Base-by-base conservation (phyloP, 2,113 vertebrate genomes). In the Corythoichthys intestinalis region DNA sequence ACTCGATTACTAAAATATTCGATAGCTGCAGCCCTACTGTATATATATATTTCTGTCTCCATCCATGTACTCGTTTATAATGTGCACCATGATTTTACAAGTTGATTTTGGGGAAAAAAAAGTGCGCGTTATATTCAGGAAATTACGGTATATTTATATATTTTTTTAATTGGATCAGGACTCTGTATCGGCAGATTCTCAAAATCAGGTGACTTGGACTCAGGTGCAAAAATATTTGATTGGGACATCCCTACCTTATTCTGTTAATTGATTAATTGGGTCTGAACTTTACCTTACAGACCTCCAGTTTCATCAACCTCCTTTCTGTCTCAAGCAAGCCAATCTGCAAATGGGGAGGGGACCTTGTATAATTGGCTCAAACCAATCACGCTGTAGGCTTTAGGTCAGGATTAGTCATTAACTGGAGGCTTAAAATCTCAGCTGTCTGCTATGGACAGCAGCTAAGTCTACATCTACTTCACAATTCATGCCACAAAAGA, bases 361-460 rank as follows among this genome's bases (percentile, higher is more conserved):
- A 65, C 66, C 15, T 62, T 1, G 73, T 64, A 67, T 83, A 85
- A 88, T 87, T 88, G 75, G 85, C 73, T 70, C 11, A 20, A 72
- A 71, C 85, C 86, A 87, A 88, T 88, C 83, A 71, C 7, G 53
- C 71, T 72, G 67, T 61, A 78, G 71, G 79, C 68, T 79, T 82
- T 81, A 86, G 58, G 59, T 66, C 74, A 49, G 80, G 86, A 87
- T 90, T 90, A 89, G 73, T 69, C 71, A 79, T 86, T 84, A 83
- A 72, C 69, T 41, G 59, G 62, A 48, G 71, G 77, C 73, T 72
- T 88, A 85, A 84, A 76, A 79, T 79, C 77, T 87, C 78, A 84
- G 83, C 78, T 82, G 85, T 73, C 71, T 52, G 66, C 71, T 67
- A 65, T 56, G 75, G 79, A 85, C 78, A 77, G 71, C 66, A 67